These are phyloP conservation scores for Meloidogyne chitwoodi DNA, from an alignment of 1,140 invertebrate species.

Conservation along the genomic window DNA sequence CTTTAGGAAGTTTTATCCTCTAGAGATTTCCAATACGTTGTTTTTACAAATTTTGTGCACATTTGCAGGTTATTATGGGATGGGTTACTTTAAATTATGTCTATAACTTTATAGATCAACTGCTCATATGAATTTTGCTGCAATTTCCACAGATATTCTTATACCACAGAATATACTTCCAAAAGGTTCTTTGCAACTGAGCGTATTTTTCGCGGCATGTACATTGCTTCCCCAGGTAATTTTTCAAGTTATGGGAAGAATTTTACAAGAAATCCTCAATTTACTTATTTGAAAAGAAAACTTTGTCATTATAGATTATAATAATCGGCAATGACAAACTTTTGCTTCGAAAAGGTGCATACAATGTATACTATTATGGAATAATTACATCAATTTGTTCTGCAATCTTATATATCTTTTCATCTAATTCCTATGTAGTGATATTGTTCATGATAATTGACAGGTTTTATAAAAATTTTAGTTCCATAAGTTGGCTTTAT, in stretches of 20 bases:
- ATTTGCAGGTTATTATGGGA: conserved; percentile 32
- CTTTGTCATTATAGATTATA: conserved; percentile 33
- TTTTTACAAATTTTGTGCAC: conserved; percentile 56
- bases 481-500: too few relatives aligned
- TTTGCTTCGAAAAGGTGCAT: conserved; percentile 36
- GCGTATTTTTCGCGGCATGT: conserved; percentile 45
- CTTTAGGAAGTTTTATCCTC: conserved; percentile 36
- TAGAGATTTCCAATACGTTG: conserved; percentile 44
- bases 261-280: too few relatives aligned
- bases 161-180: conserved; percentile 50
- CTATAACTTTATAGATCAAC: conserved; percentile 15
- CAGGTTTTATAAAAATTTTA: too few relatives aligned
- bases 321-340: conserved; percentile 50
- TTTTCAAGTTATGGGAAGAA: conserved; percentile 8
- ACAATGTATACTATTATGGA: conserved; percentile 37
- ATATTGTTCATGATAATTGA: conserved; percentile 57
- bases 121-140: conserved; percentile 56
- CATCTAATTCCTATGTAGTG: conserved; percentile 41
- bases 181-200: conserved; percentile 52
- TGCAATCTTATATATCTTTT: conserved; percentile 34
- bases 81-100: not conserved
- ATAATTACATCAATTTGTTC: conserved; percentile 45
- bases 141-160: conserved; percentile 54
- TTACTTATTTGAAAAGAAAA: not conserved
- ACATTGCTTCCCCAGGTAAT: conserved; percentile 50